These are phyloP conservation scores for Dryocosmus kuriphilus DNA, from an alignment of 2,888 invertebrate genomes.

Conservation along the genomic window DNA sequence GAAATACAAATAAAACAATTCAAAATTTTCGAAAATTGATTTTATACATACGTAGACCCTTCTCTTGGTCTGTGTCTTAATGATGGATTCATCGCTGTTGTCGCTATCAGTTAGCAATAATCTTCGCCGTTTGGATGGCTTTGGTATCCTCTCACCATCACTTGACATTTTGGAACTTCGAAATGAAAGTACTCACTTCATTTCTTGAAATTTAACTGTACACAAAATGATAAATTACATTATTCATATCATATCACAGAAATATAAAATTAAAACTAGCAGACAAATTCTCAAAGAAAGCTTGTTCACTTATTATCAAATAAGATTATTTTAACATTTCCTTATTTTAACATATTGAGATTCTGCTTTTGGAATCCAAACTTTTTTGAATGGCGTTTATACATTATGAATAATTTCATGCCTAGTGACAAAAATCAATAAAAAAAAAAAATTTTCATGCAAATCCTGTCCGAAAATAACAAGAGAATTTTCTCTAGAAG, in stretches of 20 bases:
- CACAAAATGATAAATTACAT: slow-evolving; percentile 1
- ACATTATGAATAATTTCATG: too few relatives aligned
- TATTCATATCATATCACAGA: not conserved
- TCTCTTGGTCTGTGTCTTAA: slow-evolving; percentile 65
- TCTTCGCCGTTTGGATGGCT: slow-evolving; percentile 67
- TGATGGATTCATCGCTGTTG: slow-evolving; percentile 70
- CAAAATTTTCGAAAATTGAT: not conserved
- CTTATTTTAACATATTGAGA: too few relatives aligned
- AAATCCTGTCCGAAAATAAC: too few relatives aligned
- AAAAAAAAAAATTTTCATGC: too few relatives aligned
- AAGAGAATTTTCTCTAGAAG: too few relatives aligned
- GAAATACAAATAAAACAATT: not conserved
- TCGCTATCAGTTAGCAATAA: slow-evolving; percentile 69
- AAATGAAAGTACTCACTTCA: slow-evolving; percentile 59
- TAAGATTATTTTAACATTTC: too few relatives aligned
- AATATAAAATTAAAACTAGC: not conserved
- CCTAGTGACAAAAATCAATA: too few relatives aligned
- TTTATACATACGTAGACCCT: slow-evolving; percentile 66
- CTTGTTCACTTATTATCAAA: too few relatives aligned
- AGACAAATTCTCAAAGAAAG: not conserved
- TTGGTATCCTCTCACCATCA: slow-evolving; percentile 65
- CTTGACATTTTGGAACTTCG: slow-evolving; percentile 67
- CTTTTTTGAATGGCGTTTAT: too few relatives aligned
- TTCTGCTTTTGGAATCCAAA: too few relatives aligned
- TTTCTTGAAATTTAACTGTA: slow-evolving; percentile 47